Percentiles rank a stretch among this genome's conserved stretches.
Conservation (phyloP, 2,113 vertebrate species). For the Mus spicilegus region DNA sequence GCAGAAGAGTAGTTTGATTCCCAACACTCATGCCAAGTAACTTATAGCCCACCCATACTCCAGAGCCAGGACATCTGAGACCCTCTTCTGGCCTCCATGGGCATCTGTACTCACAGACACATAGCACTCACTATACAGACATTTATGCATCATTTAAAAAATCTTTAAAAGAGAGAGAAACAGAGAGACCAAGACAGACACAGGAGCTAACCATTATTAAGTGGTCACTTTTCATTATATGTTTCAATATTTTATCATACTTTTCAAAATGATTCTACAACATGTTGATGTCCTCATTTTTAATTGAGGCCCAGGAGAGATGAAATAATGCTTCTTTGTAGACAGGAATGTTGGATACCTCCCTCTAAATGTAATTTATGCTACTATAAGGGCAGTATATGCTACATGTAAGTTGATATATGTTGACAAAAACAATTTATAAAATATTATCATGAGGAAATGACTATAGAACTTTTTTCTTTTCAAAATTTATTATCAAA, state of each 20-base stretch:
- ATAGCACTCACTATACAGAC: background rate
- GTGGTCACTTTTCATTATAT: background rate
- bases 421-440: background rate
- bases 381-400: too few relatives aligned
- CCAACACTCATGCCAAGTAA: too few relatives aligned
- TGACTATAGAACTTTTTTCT: background rate
- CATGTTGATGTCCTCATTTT: background rate
- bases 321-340: background rate
- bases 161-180: background rate
- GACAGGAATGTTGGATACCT: background rate
- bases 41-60: background rate
- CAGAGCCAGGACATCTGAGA: background rate
- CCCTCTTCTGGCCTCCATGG: too few relatives aligned
- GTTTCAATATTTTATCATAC: slow-evolving; percentile 17
- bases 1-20: background rate
- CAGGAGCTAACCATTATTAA: background rate
- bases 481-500: slow-evolving; percentile 37
- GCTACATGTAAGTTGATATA: background rate
- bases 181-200: background rate
- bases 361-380: background rate
- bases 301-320: background rate
- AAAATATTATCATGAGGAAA: background rate
- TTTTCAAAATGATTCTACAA: background rate
- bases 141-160: too few relatives aligned
- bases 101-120: background rate